Percentiles rank a stretch among this genome's conserved stretches.
Evolutionary conservation across 2,888 invertebrate species (phyloP).

Genomic region (Archips xylosteana): DNA sequence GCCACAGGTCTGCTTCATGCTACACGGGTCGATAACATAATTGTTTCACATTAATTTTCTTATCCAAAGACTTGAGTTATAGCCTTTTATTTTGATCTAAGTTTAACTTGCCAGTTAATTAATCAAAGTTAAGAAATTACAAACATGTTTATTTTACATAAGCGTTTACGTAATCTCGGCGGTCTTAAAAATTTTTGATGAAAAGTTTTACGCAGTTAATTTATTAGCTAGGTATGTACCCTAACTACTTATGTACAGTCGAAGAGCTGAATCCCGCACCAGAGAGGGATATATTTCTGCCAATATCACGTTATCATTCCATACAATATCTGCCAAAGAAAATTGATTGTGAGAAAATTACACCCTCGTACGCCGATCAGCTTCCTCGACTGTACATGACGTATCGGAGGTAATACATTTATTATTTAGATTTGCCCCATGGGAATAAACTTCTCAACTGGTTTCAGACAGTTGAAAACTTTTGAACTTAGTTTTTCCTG

Average conservation of each 20-base stretch:
- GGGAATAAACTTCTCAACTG: no score
- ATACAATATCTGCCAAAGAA: no score
- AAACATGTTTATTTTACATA: slow-evolving; percentile 49
- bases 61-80: slow-evolving; percentile 51
- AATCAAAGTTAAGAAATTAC: slow-evolving; percentile 57
- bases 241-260: neutral
- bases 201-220: slow-evolving; percentile 4
- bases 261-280: no score
- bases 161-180: slow-evolving; percentile 29
- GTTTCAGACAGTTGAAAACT: no score
- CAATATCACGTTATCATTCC: no score
- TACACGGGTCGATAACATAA: slow-evolving; percentile 51
- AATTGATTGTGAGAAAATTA: no score
- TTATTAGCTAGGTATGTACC: neutral
- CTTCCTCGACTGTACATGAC: no score
- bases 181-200: slow-evolving; percentile 7
- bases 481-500: no score
- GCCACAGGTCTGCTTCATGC: slow-evolving; percentile 52
- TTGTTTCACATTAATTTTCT: slow-evolving; percentile 57
- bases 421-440: no score
- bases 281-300: no score
- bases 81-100: slow-evolving; percentile 58
- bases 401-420: no score
- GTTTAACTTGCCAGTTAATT: slow-evolving; percentile 55
- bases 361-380: no score